A percentile compares a stretch with the other conserved stretches of the same genome.
phyloP scores from a whole-genome alignment of 2,888 invertebrate genomes.

The Ichneumoninae sp. region DNA sequence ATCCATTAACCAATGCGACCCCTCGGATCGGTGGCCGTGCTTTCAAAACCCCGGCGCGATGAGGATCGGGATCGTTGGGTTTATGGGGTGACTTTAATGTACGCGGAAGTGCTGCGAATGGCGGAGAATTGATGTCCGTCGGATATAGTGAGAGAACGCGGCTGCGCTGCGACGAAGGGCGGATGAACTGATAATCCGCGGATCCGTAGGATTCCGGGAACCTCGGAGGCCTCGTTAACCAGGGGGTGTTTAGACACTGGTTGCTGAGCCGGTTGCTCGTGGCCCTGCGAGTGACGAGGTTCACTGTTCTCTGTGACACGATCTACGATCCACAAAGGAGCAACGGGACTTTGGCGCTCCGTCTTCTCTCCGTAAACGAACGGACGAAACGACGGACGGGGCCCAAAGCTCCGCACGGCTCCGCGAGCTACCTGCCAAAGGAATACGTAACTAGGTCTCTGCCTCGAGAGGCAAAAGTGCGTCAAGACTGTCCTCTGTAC shows the following conservation, averaged over 20 bases:
- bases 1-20: constrained; percentile 45
- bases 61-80: background rate
- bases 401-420: constrained; percentile 13
- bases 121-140: background rate
- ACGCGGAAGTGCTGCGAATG: background rate
- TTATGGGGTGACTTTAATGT: background rate
- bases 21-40: constrained; percentile 1
- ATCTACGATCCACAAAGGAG: constrained; percentile 42
- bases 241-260: background rate
- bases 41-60: background rate
- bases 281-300: background rate
- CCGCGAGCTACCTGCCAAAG: constrained; percentile 38
- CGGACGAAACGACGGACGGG: constrained; percentile 40
- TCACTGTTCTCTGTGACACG: background rate
- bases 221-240: background rate
- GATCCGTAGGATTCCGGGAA: background rate
- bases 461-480: constrained; percentile 50
- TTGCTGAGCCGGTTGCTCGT: background rate
- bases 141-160: background rate
- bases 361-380: constrained; percentile 33
- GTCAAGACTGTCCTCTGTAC: constrained; percentile 34
- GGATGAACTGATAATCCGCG: background rate
- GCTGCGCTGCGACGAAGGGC: background rate
- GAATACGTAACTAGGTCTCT: constrained; percentile 60
- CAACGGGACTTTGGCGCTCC: constrained; percentile 33